Percentiles rank a stretch among this genome's conserved stretches.
Evolutionary conservation across 2,888 invertebrate species (phyloP).

Genomic region (Thera obeliscata): DNA sequence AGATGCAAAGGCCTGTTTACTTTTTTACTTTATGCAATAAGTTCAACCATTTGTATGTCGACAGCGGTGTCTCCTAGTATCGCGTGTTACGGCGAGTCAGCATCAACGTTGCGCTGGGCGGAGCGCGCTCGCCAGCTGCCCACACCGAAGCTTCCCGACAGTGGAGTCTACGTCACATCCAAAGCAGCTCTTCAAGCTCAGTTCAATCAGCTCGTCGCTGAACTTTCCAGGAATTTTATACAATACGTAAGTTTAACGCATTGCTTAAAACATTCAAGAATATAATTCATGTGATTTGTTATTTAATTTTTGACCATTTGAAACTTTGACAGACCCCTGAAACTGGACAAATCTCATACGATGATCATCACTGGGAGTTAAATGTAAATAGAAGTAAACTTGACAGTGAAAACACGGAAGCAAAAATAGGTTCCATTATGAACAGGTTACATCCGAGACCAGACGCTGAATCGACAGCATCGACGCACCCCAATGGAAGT

Average conservation of each 20-base stretch:
- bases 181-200: constrained; percentile 69
- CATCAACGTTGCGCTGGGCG: constrained; percentile 92
- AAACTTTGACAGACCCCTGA: constrained; percentile 62
- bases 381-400: constrained; percentile 40
- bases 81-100: constrained; percentile 90
- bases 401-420: constrained; percentile 35
- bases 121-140: constrained; percentile 89
- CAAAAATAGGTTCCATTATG: constrained; percentile 74
- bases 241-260: constrained; percentile 58
- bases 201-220: constrained; percentile 65
- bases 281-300: too few species aligned
- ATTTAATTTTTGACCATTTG: not conserved
- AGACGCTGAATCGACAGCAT: constrained; percentile 64
- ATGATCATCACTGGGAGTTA: constrained; percentile 66
- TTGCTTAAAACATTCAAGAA: too few species aligned
- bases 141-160: constrained; percentile 44
- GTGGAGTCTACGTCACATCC: constrained; percentile 43
- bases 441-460: constrained; percentile 59
- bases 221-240: constrained; percentile 68
- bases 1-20: too few species aligned
- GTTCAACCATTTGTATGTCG: constrained; percentile 14
- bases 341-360: constrained; percentile 65
- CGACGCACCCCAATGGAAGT: constrained; percentile 67
- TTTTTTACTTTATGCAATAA: not conserved
- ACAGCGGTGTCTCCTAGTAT: constrained; percentile 91